Base-by-base conservation (phyloP, 2,797 vertebrate species). In the Gallinago nigripennis region DNA sequence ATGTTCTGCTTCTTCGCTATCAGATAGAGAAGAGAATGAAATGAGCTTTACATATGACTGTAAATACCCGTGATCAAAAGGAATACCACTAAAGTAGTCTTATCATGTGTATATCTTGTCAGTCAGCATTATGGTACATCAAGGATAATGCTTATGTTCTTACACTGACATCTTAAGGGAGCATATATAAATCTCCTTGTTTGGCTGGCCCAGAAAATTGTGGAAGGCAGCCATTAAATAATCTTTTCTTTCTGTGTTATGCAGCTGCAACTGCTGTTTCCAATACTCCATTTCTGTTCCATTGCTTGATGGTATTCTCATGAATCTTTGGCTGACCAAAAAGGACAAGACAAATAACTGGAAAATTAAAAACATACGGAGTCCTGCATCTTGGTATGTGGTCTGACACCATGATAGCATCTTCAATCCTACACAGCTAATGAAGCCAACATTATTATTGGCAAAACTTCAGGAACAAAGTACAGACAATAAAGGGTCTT, bases 1-100 rank as follows among this genome's bases (percentile, higher is more conserved):
- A 1, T 60, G 33, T 71, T 35, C 56, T 80, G 25, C 15, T 60
- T 90, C 30, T 79, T 92, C 73, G 14, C 43, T 82, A 53, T 78
- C 78, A 94, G 78, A 69, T 75, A 82, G 90, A 90, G 85, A 85
- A 90, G 35, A 23, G 51, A 86, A 80, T 51, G 15, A 96, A 86
- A 33, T 93, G 17, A 27, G 41, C 43, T 92, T 92, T 91, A 71
- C 56, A 63, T 54, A 43, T 46, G 53, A 51, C 33, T 92, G 35
- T 68, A 92, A 95, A 96, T 82, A 94, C 71, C 71, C 87, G 28
- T 88, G 91, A 96, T 88, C 82, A 91, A 90, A 94, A 94, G 61
- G 31, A 90, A 92, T 58, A 51, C 27, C 60, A 80, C 57, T 77
- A 41, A 93, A 85, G 72, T 43, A 68, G 31, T 35, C 48, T 83